These are phyloP conservation scores for Dryobota labecula DNA, from an alignment of 2,888 invertebrate species.

Conservation along the genomic window DNA sequence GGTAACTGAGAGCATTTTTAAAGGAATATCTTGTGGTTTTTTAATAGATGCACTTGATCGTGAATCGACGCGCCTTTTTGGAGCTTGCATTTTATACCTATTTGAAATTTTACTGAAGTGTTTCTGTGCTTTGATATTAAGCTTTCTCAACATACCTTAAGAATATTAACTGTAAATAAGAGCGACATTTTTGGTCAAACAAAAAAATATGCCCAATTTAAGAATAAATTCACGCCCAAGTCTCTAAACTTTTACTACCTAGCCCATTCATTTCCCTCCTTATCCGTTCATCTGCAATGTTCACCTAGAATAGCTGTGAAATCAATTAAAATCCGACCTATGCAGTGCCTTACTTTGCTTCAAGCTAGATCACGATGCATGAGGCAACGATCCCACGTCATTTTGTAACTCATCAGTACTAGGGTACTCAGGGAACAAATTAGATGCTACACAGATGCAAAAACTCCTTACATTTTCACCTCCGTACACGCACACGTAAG, in stretches of 20 bases:
- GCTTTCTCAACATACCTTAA: rapidly evolving
- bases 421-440: constrained; percentile 43
- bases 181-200: background rate
- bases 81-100: background rate
- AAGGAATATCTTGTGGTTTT: background rate
- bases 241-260: constrained; percentile 1
- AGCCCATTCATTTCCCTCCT: constrained; percentile 21
- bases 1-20: constrained; percentile 1
- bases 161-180: no score
- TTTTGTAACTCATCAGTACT: constrained; percentile 75
- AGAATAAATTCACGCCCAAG: background rate
- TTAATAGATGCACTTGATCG: background rate
- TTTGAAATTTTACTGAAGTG: background rate
- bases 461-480: constrained; percentile 7
- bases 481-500: background rate
- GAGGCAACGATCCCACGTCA: constrained; percentile 74
- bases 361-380: constrained; percentile 72
- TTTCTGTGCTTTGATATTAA: background rate
- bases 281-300: constrained; percentile 35
- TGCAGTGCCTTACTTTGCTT: constrained; percentile 62
- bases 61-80: background rate
- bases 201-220: background rate
- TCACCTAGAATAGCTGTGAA: constrained; percentile 58
- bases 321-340: constrained; percentile 67
- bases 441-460: constrained; percentile 10